Evolutionary conservation across 2,888 invertebrate species (phyloP).

Genomic region (Malthinus flaveolus): DNA sequence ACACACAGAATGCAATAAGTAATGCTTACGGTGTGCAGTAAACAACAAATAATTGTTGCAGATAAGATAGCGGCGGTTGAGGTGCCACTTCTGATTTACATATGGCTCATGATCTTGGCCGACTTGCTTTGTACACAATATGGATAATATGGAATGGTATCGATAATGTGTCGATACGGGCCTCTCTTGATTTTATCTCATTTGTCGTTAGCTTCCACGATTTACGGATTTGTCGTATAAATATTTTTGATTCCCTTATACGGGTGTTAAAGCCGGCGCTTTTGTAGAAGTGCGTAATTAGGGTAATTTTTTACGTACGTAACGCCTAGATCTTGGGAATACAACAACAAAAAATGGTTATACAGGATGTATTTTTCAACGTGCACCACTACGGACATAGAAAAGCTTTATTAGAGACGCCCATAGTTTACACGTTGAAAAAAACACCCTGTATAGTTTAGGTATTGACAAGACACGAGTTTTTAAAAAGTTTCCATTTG

Average conservation of each 20-base stretch:
- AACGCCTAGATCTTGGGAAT: too few species aligned
- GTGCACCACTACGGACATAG: too few species aligned
- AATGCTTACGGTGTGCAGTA: constrained; percentile 47
- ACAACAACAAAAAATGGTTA: too few species aligned
- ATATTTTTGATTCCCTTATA: constrained; percentile 7
- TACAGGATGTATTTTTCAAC: too few species aligned
- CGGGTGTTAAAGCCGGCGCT: constrained; percentile 1
- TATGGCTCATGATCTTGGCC: constrained; percentile 46
- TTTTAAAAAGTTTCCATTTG: too few species aligned
- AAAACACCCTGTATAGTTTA: too few species aligned
- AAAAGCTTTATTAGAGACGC: too few species aligned
- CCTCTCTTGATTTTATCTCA: constrained; percentile 34
- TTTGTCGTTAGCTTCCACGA: constrained; percentile 35
- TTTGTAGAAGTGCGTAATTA: background rate
- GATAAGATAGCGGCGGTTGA: constrained; percentile 51
- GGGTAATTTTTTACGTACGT: background rate
- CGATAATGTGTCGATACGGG: constrained; percentile 33
- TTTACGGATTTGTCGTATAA: constrained; percentile 28
- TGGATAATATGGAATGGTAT: constrained; percentile 41
- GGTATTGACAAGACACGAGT: too few species aligned
- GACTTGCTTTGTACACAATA: constrained; percentile 44
- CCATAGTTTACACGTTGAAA: too few species aligned
- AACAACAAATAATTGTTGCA: constrained; percentile 53
- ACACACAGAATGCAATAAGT: constrained; percentile 49
- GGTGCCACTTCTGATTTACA: constrained; percentile 51